phyloP scores from a whole-genome alignment of 2,888 invertebrate genomes.

The Mesopsocus fuscifrons region DNA sequence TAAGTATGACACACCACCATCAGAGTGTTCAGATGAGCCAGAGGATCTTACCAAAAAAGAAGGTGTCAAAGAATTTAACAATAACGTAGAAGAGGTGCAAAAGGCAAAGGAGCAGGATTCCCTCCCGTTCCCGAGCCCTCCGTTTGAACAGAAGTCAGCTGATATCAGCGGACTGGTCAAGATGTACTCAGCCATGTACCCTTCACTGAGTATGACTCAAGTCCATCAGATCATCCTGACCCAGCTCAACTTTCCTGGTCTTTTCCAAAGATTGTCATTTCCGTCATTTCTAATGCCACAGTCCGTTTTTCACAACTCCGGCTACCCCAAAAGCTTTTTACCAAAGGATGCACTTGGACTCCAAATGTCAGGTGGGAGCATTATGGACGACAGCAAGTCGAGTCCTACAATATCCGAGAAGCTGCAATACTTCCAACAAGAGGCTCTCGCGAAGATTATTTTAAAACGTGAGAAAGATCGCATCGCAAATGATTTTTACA shows the following conservation, averaged over 20 bases:
- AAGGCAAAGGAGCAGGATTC: neutral
- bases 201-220: slow-evolving; percentile 1
- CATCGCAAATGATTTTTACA: neutral
- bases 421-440: slow-evolving; percentile 18
- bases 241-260: slow-evolving; percentile 4
- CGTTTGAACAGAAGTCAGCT: neutral
- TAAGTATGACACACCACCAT: slow-evolving; percentile 18
- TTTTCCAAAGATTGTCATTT: slow-evolving; percentile 28
- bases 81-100: slow-evolving; percentile 15
- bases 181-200: slow-evolving; percentile 7
- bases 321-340: slow-evolving; percentile 36
- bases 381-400: slow-evolving; percentile 22
- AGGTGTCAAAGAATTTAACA: slow-evolving; percentile 22
- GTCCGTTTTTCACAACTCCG: slow-evolving; percentile 32
- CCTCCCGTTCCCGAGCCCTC: neutral
- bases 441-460: slow-evolving; percentile 16
- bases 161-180: slow-evolving; percentile 1
- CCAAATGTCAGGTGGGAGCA: slow-evolving; percentile 49
- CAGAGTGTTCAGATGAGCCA: slow-evolving; percentile 22
- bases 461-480: neutral
- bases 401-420: slow-evolving; percentile 16
- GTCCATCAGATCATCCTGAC: slow-evolving; percentile 5
- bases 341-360: slow-evolving; percentile 44
- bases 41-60: slow-evolving; percentile 28
- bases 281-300: slow-evolving; percentile 43